Evolutionary conservation across 2,113 vertebrate species (phyloP), one percentile per base, ranked within the genome.

Genomic region (Grallaria varia): DNA sequence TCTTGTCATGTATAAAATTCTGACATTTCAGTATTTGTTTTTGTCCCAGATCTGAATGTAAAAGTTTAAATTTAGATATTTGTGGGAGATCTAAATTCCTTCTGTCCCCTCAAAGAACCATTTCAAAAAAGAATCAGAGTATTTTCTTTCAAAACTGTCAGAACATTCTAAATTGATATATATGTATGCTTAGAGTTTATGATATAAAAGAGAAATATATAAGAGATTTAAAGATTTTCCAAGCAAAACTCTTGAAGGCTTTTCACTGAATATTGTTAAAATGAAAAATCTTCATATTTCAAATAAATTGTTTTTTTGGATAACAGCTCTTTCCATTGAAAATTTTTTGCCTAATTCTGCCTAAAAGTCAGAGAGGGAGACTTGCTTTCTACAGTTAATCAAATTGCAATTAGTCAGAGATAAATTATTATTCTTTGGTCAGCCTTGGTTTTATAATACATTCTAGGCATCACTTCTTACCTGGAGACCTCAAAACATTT

Each of bases 21-120:
- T 95, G 93, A 95, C 69, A 96, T 82, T 95, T 94, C 67, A 59
- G 21, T 85, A 45, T 83, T 91, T 96, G 74, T 49, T 93, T 96
- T 85, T 83, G 67, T 49, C 77, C 84, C 72, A 91, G 82, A 89
- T 96, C 53, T 93, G 53, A 96, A 94, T 55, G 84, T 10, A 87
- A 71, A 87, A 83, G 27, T 83, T 94, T 95, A 95, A 94, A 95
- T 91, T 91, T 96, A 91, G 94, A 76, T 71, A 87, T 91, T 76
- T 94, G 81, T 94, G 89, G 87, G 93, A 93, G 81, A 94, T 91
- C 84, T 23, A 96, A 95, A 94, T 97, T 91, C 58, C 42, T 87
- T 90, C 72, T 56, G 50, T 96, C 85, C 71, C 28, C 31, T 95
- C 25, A 82, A 93, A 95, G 63, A 91, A 75, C 49, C 31, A 74